Conservation (phyloP, 2,113 vertebrate species). For the Phrynosoma platyrhinos region DNA sequence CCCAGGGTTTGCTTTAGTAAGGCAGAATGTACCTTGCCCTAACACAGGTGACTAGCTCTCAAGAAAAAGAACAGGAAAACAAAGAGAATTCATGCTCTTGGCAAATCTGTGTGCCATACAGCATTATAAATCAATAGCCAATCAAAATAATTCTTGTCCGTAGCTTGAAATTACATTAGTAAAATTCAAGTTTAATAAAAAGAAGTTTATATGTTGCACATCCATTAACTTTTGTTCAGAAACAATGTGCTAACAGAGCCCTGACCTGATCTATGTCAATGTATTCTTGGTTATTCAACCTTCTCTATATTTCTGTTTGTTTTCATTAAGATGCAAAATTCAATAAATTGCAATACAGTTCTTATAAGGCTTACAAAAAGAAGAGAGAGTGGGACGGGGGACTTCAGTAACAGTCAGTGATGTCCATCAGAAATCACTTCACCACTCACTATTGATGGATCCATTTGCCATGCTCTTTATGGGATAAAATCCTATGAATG, state of each 20-base stretch:
- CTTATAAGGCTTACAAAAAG: neutral
- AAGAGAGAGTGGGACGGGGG: neutral
- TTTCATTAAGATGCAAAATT: neutral
- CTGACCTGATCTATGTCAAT: constrained; percentile 13
- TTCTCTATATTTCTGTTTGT: neutral
- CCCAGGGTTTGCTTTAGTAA: constrained; percentile 70
- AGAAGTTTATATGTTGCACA: constrained; percentile 52
- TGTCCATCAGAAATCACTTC: neutral
- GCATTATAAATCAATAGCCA: constrained; percentile 67
- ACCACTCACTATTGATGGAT: neutral
- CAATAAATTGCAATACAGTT: neutral
- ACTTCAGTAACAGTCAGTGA: neutral
- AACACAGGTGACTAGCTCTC: constrained; percentile 73
- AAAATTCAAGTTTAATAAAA: constrained; percentile 65
- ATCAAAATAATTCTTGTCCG: constrained; percentile 70
- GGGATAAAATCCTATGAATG: too few species aligned
- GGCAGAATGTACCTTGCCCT: constrained; percentile 74
- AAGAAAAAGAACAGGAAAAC: constrained; percentile 69
- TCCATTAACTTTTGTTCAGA: constrained; percentile 21
- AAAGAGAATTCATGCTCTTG: constrained; percentile 67
- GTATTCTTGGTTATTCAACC: neutral
- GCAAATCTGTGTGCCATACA: constrained; percentile 63
- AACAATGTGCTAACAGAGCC: constrained; percentile 2
- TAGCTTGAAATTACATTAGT: constrained; percentile 66
- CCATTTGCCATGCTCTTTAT: too few species aligned